phyloP scores from a whole-genome alignment of 2,888 invertebrate genomes.

The Drosophila vallismaia region DNA sequence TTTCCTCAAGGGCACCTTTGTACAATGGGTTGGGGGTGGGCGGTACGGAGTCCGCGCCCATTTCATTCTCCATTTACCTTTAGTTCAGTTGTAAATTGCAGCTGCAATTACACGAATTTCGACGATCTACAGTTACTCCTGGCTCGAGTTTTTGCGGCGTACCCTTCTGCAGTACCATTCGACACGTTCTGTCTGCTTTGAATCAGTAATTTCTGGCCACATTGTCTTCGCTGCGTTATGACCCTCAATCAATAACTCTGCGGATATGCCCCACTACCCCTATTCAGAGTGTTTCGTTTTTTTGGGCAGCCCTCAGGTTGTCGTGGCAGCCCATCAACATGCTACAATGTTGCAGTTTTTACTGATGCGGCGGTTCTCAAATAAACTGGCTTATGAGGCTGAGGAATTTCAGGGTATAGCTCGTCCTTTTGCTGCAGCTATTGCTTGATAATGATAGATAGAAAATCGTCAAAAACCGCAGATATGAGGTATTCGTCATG shows the following conservation, averaged over 20 bases:
- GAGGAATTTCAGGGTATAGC: not conserved
- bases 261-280: constrained; percentile 29
- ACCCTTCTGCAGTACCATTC: constrained; percentile 21
- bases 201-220: constrained; percentile 65
- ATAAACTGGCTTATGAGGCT: constrained; percentile 9
- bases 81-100: constrained; percentile 57
- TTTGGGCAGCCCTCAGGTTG: constrained; percentile 31
- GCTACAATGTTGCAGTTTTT: constrained; percentile 69
- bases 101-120: constrained; percentile 67
- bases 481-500: too few species aligned
- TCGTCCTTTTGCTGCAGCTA: not conserved
- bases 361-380: constrained; percentile 44
- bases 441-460: not conserved
- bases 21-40: constrained; percentile 19
- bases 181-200: constrained; percentile 57
- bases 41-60: constrained; percentile 32
- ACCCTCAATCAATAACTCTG: constrained; percentile 74
- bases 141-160: constrained; percentile 3
- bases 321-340: constrained; percentile 73
- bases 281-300: not conserved
- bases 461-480: not conserved
- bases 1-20: constrained; percentile 44
- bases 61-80: constrained; percentile 22
- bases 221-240: constrained; percentile 58
- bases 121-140: constrained; percentile 53